A percentile compares a stretch with the other conserved stretches of the same genome.
Conservation (phyloP, 2,888 invertebrate species). For the Nemurella pictetii region DNA sequence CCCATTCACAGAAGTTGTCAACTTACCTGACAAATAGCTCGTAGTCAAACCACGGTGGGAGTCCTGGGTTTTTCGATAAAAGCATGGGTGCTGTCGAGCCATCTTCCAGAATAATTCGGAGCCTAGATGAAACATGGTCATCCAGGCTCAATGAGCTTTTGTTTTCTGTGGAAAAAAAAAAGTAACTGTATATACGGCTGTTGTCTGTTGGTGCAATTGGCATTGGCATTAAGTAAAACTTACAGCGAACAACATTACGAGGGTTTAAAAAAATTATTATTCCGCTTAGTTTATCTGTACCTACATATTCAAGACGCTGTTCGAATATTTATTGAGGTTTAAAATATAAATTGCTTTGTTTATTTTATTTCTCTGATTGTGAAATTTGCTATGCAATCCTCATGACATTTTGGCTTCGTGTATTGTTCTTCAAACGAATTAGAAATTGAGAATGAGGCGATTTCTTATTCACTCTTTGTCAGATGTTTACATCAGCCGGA, state of each 20-base stretch:
- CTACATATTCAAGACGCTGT: no score
- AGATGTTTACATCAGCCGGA: neutral
- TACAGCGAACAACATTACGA: neutral
- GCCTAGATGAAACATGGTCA: constrained; percentile 48
- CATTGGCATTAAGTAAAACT: no score
- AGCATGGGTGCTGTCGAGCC: constrained; percentile 55
- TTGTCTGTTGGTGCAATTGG: no score
- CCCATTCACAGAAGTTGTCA: no score
- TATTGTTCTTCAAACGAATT: neutral
- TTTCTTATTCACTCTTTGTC: constrained; percentile 2
- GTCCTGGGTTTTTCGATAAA: constrained; percentile 52
- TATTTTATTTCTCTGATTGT: neutral
- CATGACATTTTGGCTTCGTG: neutral
- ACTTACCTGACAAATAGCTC: constrained; percentile 40
- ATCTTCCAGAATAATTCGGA: constrained; percentile 54
- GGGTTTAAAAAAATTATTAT: neutral
- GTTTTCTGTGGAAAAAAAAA: constrained; percentile 26
- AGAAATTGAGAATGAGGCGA: neutral
- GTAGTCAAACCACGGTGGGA: constrained; percentile 43
- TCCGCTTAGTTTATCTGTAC: neutral
- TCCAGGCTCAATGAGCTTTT: neutral
- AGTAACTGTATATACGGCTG: no score
- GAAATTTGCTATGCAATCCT: neutral
- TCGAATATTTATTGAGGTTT: neutral
- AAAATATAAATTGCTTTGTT: neutral